A percentile compares a stretch with the other conserved stretches of the same genome.
Conservation (phyloP, 2,888 invertebrate genomes). For the Antheraea assamensis region DNA sequence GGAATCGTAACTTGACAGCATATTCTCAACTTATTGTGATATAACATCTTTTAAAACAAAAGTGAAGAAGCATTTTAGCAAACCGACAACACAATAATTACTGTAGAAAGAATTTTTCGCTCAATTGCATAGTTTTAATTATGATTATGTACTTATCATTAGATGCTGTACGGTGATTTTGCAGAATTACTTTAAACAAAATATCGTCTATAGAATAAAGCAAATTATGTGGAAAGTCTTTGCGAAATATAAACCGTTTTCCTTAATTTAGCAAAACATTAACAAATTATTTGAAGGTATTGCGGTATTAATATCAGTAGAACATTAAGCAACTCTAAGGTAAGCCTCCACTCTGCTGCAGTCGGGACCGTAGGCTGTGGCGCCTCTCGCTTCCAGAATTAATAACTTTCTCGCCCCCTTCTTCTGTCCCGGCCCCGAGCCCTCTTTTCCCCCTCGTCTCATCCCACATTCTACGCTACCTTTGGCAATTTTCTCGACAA, state of each 20-base stretch:
- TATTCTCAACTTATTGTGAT: background rate
- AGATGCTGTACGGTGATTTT: background rate
- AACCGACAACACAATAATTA: background rate
- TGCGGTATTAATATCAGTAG: conserved; percentile 68
- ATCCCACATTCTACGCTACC: conserved; percentile 44
- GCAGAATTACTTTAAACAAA: background rate
- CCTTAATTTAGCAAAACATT: conserved; percentile 8
- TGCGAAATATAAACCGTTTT: background rate
- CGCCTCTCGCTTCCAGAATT: conserved; percentile 80
- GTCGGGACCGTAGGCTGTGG: conserved; percentile 75
- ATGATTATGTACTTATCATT: background rate
- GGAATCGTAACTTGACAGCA: background rate
- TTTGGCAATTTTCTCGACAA: conserved; percentile 51
- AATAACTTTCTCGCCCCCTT: conserved; percentile 75
- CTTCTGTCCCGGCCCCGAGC: conserved; percentile 37
- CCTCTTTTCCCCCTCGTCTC: conserved; percentile 44
- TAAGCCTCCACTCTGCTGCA: conserved; percentile 74
- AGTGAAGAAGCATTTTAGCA: background rate
- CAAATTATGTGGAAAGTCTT: background rate
- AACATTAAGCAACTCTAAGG: conserved; percentile 76
- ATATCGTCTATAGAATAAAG: background rate
- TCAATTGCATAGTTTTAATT: background rate
- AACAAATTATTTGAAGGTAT: conserved; percentile 30
- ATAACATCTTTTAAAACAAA: background rate
- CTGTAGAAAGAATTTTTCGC: background rate